Base-by-base conservation (phyloP, 64 coral and sea anemone species). In the Pocillopora damicornis region DNA sequence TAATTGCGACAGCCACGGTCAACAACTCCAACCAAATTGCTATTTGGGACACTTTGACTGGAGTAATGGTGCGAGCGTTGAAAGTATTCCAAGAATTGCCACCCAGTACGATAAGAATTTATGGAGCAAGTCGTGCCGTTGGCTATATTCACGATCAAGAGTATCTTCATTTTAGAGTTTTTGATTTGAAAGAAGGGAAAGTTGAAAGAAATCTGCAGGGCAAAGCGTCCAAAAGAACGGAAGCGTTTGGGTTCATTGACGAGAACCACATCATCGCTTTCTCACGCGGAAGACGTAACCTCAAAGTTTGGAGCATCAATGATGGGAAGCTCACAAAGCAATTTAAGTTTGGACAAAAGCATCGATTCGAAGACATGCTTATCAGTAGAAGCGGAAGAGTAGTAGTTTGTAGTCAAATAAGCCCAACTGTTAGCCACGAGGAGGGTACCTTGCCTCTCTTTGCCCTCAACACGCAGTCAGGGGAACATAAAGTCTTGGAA, bases 111-210 rank as follows among this genome's bases (percentile, higher is more conserved):
- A 59, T 93, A 60, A 58, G 78, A 51, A 93, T 93, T 87, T 68
- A 75, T 42, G 81, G 72, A 37, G 34, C 76, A 59, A 18, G 76
- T 22, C 36, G 63, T 11, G 90, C 61, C 20, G 90, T 92, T 79
- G 84, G 90, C 13, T 92, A 60, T 26, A 88, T 92, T 17, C 86
- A 92, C 68, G 90, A 92, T 86, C 34, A 61, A 51, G 75, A 91
- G 4, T 77, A 51, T 15, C 75, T 86, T 42, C 89, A 86, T 26
- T 91, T 74, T 22, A 73, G 75, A 63, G 89, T 91, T 26, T 91
- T 77, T 16, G 35, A 91, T 57, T 35, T 91, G 15, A 86, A 91
- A 45, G 60, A 59, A 15, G 89, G 73, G 22, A 91, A 77, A 22
- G 75, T 86, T 51, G 89, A 91, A 79, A 74, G 91, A 84, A 26